Evolutionary conservation across 2,113 vertebrate genomes (phyloP).

Genomic region (Pholis gunnellus): DNA sequence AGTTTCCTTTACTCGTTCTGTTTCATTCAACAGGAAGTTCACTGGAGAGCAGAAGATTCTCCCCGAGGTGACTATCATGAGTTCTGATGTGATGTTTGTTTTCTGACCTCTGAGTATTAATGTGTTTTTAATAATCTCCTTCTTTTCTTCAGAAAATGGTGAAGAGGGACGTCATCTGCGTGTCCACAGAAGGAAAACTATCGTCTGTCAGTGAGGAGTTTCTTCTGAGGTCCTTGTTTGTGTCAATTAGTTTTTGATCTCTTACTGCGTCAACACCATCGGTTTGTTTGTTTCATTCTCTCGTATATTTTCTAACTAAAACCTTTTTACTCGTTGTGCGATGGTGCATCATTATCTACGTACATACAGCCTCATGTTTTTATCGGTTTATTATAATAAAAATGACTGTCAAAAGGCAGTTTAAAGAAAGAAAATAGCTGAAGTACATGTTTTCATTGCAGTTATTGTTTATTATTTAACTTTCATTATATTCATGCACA

Average conservation of each 20-base stretch:
- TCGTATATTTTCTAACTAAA: not conserved
- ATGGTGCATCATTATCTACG: not conserved
- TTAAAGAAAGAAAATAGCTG: not conserved
- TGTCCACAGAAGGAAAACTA: not conserved
- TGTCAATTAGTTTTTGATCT: not conserved
- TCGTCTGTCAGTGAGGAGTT: not conserved
- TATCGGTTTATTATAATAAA: slow-evolving; percentile 4
- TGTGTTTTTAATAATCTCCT: not conserved
- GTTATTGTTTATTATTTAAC: slow-evolving; percentile 39
- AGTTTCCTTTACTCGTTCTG: not conserved
- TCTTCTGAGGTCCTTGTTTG: not conserved
- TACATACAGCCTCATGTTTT: not conserved
- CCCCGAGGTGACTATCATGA: slow-evolving; percentile 27
- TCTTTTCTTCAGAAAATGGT: slow-evolving; percentile 23
- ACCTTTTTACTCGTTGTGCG: not conserved
- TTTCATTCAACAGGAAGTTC: slow-evolving; percentile 45
- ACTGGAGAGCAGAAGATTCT: slow-evolving; percentile 11
- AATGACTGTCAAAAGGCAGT: not conserved
- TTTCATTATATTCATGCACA: not conserved
- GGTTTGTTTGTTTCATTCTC: not conserved
- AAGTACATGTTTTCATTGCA: not conserved
- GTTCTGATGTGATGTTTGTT: not conserved
- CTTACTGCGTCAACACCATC: not conserved
- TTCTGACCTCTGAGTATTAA: not conserved
- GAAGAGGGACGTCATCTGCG: not conserved